phyloP scores from a whole-genome alignment of 2,888 invertebrate species.

The Phymatocera aterrima region DNA sequence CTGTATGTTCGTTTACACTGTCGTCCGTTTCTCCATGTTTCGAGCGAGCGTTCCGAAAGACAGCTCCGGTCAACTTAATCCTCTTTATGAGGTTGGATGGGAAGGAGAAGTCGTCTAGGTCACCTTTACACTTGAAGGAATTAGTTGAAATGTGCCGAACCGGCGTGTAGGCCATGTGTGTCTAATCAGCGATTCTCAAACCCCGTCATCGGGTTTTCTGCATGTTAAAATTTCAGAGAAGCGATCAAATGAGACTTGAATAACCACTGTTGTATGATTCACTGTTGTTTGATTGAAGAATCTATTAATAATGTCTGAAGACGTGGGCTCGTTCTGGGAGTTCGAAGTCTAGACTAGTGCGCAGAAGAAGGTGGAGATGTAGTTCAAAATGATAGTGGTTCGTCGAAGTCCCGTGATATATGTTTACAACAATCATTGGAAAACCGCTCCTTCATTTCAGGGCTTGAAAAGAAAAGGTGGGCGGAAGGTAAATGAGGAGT shows the following conservation, averaged over 20 bases:
- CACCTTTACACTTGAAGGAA: background rate
- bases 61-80: constrained; percentile 28
- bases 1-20: background rate
- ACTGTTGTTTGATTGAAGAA: background rate
- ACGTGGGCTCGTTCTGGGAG: background rate
- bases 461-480: background rate
- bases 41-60: background rate
- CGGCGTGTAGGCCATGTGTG: background rate
- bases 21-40: constrained; percentile 2
- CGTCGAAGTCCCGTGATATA: background rate
- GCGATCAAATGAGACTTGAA: background rate
- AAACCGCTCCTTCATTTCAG: constrained; percentile 1
- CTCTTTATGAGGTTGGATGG: constrained; percentile 32
- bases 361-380: background rate
- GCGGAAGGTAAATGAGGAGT: background rate
- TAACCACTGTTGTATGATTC: background rate
- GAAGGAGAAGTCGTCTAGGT: background rate
- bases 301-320: background rate
- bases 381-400: background rate
- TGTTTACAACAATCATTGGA: constrained; percentile 1
- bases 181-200: background rate
- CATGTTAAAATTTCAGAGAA: background rate
- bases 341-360: background rate
- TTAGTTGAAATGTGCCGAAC: constrained; percentile 35
- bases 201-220: background rate